Evolutionary conservation across 35 echinoderm and acorn worm genomes (phyloP), one percentile per base, ranked within the genome.

Genomic region (Lytechinus variegatus): DNA sequence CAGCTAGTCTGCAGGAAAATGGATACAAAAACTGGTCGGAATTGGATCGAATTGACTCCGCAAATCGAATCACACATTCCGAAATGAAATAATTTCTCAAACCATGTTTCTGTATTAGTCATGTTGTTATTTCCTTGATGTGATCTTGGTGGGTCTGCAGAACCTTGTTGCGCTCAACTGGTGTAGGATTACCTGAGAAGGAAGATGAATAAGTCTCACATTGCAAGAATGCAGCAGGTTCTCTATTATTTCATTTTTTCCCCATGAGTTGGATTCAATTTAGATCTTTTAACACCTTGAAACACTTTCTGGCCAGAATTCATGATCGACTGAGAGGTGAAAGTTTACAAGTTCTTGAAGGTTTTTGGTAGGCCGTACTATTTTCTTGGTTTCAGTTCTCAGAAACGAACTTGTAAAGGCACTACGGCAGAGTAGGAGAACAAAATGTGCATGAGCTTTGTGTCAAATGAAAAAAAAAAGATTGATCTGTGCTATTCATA

Each of bases 31-130:
- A 79, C 66, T 79, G 19, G 66, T 24, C 19, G n/a, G 19, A 79
- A 79, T 79, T 79, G 66, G 66, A 79, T 79, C 19, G 66, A 79
- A 79, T 79, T 79, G 66, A 79, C 7, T n/a, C 19, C 14, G 14
- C 66, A 79, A 79, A 79, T 79, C 14, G 19, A 79, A 79, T 79
- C 66, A 79, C 66, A 79, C 66, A 79, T 79, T 79, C 66, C 66
- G n/a, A 79, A 71, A 79, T 79, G 66, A 79, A 79, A 79, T 79
- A 79, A 79, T 79, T 79, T 79, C 19, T 24, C 66, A 79, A 79
- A 24, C 66, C 66, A 79, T 79, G 66, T 79, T 19, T 79, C 66
- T 79, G 21, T 24, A 79, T 79, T 79, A 79, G 66, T 79, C 66
- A 79, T 79, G 66, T 79, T 79, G 66, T 79, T 79, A 79, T 79